These are phyloP conservation scores for Sarcophilus harrisii DNA, from an alignment of 2,797 vertebrate genomes.

Conservation along the genomic window DNA sequence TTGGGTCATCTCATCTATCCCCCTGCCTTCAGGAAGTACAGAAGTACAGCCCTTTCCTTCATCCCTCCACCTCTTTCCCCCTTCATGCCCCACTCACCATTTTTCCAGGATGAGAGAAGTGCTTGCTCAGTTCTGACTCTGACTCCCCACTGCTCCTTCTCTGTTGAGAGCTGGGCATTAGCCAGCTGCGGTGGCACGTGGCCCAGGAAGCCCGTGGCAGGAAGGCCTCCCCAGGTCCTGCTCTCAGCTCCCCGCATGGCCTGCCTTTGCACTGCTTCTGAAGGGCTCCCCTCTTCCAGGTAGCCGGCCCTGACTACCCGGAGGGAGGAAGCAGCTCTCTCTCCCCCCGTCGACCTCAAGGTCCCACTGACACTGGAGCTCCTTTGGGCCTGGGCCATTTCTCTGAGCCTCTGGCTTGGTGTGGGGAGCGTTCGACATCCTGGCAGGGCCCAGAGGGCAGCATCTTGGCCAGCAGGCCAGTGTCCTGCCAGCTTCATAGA, in stretches of 20 bases:
- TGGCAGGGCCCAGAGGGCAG: background rate
- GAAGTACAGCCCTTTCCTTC: background rate
- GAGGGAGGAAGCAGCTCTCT: background rate
- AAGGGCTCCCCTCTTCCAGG: slow-evolving; percentile 4
- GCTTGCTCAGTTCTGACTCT: background rate
- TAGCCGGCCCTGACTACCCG: slow-evolving; percentile 7
- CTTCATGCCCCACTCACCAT: background rate
- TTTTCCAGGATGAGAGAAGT: background rate
- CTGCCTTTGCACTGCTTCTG: background rate
- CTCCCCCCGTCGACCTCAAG: too few species aligned
- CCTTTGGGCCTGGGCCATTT: background rate
- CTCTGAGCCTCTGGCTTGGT: background rate
- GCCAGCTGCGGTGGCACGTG: background rate
- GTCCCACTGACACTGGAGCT: background rate
- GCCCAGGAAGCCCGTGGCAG: background rate
- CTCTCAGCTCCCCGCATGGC: background rate
- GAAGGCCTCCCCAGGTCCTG: background rate
- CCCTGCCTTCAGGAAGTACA: background rate
- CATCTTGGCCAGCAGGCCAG: background rate
- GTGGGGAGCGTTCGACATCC: background rate
- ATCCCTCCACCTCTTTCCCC: background rate
- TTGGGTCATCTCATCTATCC: background rate
- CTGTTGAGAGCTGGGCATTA: background rate
- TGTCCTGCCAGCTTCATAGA: background rate
- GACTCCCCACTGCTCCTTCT: background rate